These are phyloP conservation scores for Augochlorella aurata DNA, from an alignment of 2,888 invertebrate species.

Conservation along the genomic window DNA sequence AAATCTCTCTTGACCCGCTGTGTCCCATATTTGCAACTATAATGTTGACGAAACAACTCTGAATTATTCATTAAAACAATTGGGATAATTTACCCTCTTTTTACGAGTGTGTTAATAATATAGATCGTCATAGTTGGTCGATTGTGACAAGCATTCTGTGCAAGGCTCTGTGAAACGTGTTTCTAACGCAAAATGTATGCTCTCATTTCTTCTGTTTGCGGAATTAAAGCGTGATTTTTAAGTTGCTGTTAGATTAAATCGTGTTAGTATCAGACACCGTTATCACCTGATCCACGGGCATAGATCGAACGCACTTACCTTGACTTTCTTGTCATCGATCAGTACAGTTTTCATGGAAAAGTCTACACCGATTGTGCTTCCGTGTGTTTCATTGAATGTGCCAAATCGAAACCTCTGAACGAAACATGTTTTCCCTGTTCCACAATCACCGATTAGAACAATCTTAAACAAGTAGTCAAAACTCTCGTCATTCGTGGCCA, in stretches of 20 bases:
- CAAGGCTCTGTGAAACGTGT: slow-evolving; percentile 7
- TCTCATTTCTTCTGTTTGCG: not conserved
- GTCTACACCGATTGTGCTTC: slow-evolving; percentile 98
- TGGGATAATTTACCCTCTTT: not conserved
- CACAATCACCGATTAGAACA: slow-evolving; percentile 95
- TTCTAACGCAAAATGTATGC: not conserved
- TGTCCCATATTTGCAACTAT: slow-evolving; percentile 98
- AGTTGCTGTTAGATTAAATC: slow-evolving; percentile 35
- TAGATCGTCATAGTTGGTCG: not conserved
- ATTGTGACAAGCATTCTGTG: not conserved
- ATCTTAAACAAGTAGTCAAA: slow-evolving; percentile 98
- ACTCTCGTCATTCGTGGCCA: slow-evolving; percentile 89
- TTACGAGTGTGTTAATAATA: slow-evolving; percentile 3
- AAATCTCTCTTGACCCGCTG: slow-evolving; percentile 97
- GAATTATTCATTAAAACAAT: slow-evolving; percentile 3
- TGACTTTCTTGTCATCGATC: slow-evolving; percentile 96
- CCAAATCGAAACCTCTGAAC: slow-evolving; percentile 98
- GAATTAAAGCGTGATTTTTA: slow-evolving; percentile 2
- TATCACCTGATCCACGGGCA: not conserved
- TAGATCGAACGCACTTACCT: slow-evolving; percentile 85
- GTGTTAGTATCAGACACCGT: not conserved
- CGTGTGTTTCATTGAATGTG: slow-evolving; percentile 96
- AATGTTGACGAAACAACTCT: slow-evolving; percentile 63
- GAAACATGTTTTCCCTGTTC: slow-evolving; percentile 96
- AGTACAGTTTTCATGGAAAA: slow-evolving; percentile 99